A percentile compares a stretch with the other conserved stretches of the same genome.
These are phyloP conservation scores for Porites lutea DNA, from an alignment of 64 coral and sea anemone species.

Conservation along the genomic window DNA sequence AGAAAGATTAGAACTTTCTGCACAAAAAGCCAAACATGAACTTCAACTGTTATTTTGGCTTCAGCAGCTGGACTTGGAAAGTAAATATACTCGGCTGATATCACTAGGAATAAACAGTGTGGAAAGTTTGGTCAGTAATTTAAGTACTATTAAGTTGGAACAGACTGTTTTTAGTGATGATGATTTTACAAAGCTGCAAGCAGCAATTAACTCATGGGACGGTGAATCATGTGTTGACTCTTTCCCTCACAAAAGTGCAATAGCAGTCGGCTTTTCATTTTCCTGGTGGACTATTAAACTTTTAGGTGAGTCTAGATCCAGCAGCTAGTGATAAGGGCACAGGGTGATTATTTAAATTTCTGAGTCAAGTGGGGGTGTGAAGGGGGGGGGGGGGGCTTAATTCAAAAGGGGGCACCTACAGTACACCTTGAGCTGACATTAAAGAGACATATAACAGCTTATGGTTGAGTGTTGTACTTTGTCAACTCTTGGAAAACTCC, in stretches of 20 bases:
- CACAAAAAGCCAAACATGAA: slow-evolving; percentile 66
- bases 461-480: too few relatives aligned
- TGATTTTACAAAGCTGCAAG: slow-evolving; percentile 19
- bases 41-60: slow-evolving; percentile 59
- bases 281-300: slow-evolving; percentile 39
- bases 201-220: not conserved
- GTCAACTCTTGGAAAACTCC: too few relatives aligned
- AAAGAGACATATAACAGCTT: too few relatives aligned
- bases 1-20: slow-evolving; percentile 57
- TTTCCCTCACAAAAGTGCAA: not conserved
- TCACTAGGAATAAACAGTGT: slow-evolving; percentile 58
- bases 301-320: slow-evolving; percentile 15
- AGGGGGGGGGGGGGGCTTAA: too few relatives aligned
- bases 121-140: slow-evolving; percentile 35
- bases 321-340: too few relatives aligned
- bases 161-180: slow-evolving; percentile 12
- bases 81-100: slow-evolving; percentile 38
- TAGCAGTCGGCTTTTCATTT: slow-evolving; percentile 23
- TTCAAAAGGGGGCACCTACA: too few relatives aligned
- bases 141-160: slow-evolving; percentile 8
- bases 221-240: not conserved
- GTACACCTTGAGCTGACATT: too few relatives aligned
- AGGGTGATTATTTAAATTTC: too few relatives aligned
- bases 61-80: slow-evolving; percentile 33
- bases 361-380: too few relatives aligned